phyloP scores from a whole-genome alignment of 2,113 vertebrate species.

The Acanthisitta chloris region DNA sequence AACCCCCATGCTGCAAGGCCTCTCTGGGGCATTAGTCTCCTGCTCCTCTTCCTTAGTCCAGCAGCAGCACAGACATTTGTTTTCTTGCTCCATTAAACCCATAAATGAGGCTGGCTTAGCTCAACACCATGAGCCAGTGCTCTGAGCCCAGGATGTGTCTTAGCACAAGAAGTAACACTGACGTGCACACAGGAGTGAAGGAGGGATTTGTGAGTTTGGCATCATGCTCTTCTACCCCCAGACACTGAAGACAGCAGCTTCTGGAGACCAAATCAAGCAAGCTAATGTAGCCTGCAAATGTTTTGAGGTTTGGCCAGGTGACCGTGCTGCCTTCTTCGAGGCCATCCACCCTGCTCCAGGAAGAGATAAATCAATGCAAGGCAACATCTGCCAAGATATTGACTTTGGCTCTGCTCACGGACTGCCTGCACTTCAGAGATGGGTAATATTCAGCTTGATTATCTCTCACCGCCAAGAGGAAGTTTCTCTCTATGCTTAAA shows the following conservation, averaged over 20 bases:
- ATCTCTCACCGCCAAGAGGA: slow-evolving; percentile 72
- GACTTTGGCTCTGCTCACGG: slow-evolving; percentile 72
- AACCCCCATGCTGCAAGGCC: not conserved
- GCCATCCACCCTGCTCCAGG: slow-evolving; percentile 42
- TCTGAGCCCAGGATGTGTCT: not conserved
- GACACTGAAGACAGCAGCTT: slow-evolving; percentile 15
- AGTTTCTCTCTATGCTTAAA: slow-evolving; percentile 75
- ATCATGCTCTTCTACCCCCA: slow-evolving; percentile 1
- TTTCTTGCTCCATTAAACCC: slow-evolving; percentile 36
- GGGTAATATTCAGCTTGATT: slow-evolving; percentile 82
- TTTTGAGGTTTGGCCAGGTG: slow-evolving; percentile 50
- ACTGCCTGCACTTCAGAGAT: slow-evolving; percentile 72
- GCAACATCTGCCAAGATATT: slow-evolving; percentile 78
- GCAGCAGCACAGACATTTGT: not conserved
- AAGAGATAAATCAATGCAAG: slow-evolving; percentile 76
- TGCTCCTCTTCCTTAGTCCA: not conserved
- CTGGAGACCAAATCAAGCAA: slow-evolving; percentile 13
- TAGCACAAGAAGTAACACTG: not conserved
- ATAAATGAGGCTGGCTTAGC: slow-evolving; percentile 31
- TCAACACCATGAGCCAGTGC: not conserved
- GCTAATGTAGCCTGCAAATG: slow-evolving; percentile 25
- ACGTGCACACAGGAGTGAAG: not conserved
- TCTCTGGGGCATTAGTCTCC: not conserved
- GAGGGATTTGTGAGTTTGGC: slow-evolving; percentile 11
- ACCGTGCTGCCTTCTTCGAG: slow-evolving; percentile 29